Evolutionary conservation across 2,797 vertebrate genomes (phyloP).

Genomic region (Pseudochaenichthys georgianus): DNA sequence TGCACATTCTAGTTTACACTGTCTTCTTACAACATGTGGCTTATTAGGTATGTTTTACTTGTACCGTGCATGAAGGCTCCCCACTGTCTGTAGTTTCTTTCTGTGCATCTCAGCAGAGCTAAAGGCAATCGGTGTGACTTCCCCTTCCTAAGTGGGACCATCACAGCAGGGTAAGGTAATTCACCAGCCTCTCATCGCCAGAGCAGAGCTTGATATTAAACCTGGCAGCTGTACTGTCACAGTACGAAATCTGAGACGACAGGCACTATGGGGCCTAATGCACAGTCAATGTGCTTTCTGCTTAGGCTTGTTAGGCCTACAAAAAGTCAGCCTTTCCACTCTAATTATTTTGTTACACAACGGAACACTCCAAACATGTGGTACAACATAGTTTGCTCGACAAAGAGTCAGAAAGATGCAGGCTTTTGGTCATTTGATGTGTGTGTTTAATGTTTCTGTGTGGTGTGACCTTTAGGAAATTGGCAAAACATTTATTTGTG

Average conservation of each 20-base stretch:
- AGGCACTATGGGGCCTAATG: constrained; percentile 65
- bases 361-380: background rate
- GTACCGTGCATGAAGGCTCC: constrained; percentile 16
- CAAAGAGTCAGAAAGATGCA: background rate
- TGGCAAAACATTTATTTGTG: background rate
- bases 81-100: constrained; percentile 24
- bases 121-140: constrained; percentile 23
- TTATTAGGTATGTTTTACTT: constrained; percentile 39
- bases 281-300: constrained; percentile 61
- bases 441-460: background rate
- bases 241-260: constrained; percentile 71
- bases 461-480: background rate
- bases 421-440: background rate
- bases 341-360: constrained; percentile 60
- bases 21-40: constrained; percentile 18
- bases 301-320: constrained; percentile 42
- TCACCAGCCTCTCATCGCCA: constrained; percentile 45
- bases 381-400: background rate
- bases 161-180: constrained; percentile 56
- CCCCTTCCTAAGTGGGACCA: constrained; percentile 36
- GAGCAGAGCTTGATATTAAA: constrained; percentile 64
- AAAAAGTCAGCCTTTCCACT: constrained; percentile 52
- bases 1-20: background rate
- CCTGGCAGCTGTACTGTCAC: constrained; percentile 69
- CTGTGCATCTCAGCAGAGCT: constrained; percentile 35